Evolutionary conservation across 1,140 invertebrate genomes (phyloP), one percentile per base, ranked within the genome.

Genomic region (Leptinotarsa lineolata): DNA sequence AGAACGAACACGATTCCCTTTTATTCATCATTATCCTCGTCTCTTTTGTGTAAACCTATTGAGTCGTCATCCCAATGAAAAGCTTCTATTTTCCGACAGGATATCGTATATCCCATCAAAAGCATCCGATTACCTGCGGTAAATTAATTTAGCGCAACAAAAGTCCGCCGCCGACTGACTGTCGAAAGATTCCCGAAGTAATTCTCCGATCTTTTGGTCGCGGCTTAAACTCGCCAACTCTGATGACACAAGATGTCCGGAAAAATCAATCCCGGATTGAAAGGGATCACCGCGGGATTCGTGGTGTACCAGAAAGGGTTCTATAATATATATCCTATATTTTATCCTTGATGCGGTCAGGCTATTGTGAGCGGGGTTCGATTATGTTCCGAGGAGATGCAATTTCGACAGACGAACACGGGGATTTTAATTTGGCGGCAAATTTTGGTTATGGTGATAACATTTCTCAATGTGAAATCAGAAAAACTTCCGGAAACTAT

Each of bases 291-390:
- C 48, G 48, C 48, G 16, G 48, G 48, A 54, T 54, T 54, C 48
- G 48, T 54, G 48, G 48, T 54, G 48, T 54, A 54, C 48, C n/a
- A 54, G 48, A 54, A 54, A 54, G 48, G 48, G 48, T 54, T 54
- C n/a, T 54, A 54, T 54, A 54, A 54, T 54, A 54, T 54, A 54
- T 54, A 54, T 54, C 48, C 48, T 54, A 54, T 54, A 54, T 54
- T 54, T 54, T 1, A 54, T 54, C 48, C 48, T 54, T 54, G 8
- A 5, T 15, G 16, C 16, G 48, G 48, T 8, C 48, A 2, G n/a
- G 48, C 48, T 18, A 54, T 54, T 54, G 48, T 54, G 48, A 54
- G 16, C 15, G 48, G 1, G 48, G 30, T 39, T 39, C 30, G 30
- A 39, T 39, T 39, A 39, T 54, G 48, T 54, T 54, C 48, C 16